Evolutionary conservation across 2,888 invertebrate genomes (phyloP).

Genomic region (Ochropleura plecta): DNA sequence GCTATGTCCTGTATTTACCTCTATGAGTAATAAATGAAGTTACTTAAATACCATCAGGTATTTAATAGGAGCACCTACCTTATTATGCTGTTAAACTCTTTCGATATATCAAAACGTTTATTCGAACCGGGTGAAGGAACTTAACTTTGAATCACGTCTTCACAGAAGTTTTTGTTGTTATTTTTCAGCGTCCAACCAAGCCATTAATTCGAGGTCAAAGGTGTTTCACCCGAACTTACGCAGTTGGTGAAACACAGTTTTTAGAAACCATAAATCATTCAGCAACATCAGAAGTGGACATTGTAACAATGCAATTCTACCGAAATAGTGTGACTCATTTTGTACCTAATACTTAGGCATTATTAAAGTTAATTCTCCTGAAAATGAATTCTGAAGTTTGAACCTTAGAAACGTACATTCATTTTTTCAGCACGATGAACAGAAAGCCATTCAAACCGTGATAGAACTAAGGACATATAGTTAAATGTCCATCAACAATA

Average conservation of each 20-base stretch:
- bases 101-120: constrained; percentile 10
- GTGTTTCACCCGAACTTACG: constrained; percentile 60
- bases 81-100: constrained; percentile 20
- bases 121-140: constrained; percentile 38
- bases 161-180: constrained; percentile 42
- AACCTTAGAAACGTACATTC: not conserved
- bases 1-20: constrained; percentile 38
- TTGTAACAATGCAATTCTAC: constrained; percentile 48
- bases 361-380: constrained; percentile 4
- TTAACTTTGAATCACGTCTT: constrained; percentile 38
- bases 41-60: constrained; percentile 9
- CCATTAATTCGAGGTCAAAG: constrained; percentile 64
- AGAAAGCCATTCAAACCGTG: constrained; percentile 30
- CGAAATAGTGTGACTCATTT: constrained; percentile 41
- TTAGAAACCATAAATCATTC: constrained; percentile 65
- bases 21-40: constrained; percentile 19
- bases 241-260: constrained; percentile 56
- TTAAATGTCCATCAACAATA: constrained; percentile 35
- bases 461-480: constrained; percentile 33
- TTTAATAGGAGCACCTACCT: constrained; percentile 11
- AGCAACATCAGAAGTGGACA: constrained; percentile 30
- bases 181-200: constrained; percentile 27
- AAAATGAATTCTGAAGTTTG: not conserved
- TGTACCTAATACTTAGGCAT: constrained; percentile 14
- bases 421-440: constrained; percentile 7